Percentiles rank a stretch among this genome's conserved stretches.
phyloP scores from a whole-genome alignment of 1,140 invertebrate genomes.

The Bombus huntii region DNA sequence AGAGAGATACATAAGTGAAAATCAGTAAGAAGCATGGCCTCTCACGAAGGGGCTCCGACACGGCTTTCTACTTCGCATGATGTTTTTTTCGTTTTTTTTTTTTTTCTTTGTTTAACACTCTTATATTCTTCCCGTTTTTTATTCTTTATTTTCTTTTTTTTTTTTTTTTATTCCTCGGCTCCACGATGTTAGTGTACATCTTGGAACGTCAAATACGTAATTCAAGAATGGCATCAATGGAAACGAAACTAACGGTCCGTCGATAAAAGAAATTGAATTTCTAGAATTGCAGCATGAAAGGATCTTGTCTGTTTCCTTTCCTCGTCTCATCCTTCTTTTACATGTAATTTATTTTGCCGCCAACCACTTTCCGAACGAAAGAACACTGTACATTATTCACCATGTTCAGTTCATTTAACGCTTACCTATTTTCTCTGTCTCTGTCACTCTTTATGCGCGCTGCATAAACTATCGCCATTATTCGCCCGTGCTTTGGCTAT shows the following conservation, averaged over 20 bases:
- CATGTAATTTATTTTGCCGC: conserved; percentile 61
- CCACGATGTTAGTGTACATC: conserved; percentile 13
- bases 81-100: conserved; percentile 41
- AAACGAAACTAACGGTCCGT: neutral
- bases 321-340: neutral
- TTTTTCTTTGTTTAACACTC: conserved; percentile 18
- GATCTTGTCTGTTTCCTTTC: conserved; percentile 4
- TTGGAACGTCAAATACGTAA: neutral
- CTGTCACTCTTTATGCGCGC: conserved; percentile 5
- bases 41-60: conserved; percentile 74
- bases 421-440: conserved; percentile 11
- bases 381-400: conserved; percentile 37
- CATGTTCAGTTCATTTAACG: conserved; percentile 30
- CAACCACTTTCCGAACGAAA: conserved; percentile 60
- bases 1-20: conserved; percentile 75
- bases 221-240: neutral
- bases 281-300: conserved; percentile 56
- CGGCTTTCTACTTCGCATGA: conserved; percentile 80
- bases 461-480: conserved; percentile 65
- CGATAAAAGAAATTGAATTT: conserved; percentile 14
- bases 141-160: neutral
- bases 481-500: conserved; percentile 80
- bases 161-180: neutral
- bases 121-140: neutral
- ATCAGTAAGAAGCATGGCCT: conserved; percentile 78